A percentile compares a stretch with the other conserved stretches of the same genome.
Conservation (phyloP, 2,888 invertebrate genomes). For the Latheticus oryzae region DNA sequence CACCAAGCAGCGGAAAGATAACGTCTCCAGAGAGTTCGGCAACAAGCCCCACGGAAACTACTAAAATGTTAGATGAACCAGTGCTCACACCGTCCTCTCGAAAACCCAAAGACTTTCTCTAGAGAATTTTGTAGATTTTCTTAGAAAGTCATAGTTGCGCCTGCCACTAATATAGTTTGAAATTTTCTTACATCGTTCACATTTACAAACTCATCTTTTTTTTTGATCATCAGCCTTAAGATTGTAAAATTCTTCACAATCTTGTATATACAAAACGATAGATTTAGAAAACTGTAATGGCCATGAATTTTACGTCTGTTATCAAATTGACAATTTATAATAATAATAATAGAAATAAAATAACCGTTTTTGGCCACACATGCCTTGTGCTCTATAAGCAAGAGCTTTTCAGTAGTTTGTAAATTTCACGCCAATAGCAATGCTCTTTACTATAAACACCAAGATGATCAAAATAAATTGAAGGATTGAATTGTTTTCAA, state of each 20-base stretch:
- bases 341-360: too few relatives aligned
- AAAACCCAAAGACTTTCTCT: slow-evolving; percentile 66
- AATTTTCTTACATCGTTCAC: slow-evolving; percentile 12
- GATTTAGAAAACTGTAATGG: slow-evolving; percentile 33
- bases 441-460: slow-evolving; percentile 45
- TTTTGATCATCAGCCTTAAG: slow-evolving; percentile 12
- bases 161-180: slow-evolving; percentile 31
- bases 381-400: slow-evolving; percentile 46
- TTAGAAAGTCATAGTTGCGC: slow-evolving; percentile 22
- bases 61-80: slow-evolving; percentile 67
- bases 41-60: slow-evolving; percentile 69
- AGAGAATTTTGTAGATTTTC: slow-evolving; percentile 48
- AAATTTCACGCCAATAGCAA: slow-evolving; percentile 45
- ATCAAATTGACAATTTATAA: slow-evolving; percentile 32
- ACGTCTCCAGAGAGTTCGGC: slow-evolving; percentile 64
- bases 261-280: slow-evolving; percentile 38
- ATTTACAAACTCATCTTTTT: too few relatives aligned
- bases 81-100: slow-evolving; percentile 64
- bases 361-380: slow-evolving; percentile 42
- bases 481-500: slow-evolving; percentile 11
- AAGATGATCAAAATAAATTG: slow-evolving; percentile 30
- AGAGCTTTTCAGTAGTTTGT: slow-evolving; percentile 41
- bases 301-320: slow-evolving; percentile 29
- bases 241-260: slow-evolving; percentile 3
- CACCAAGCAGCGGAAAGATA: slow-evolving; percentile 57